Conservation (phyloP, 2,888 invertebrate genomes). For the Cataglyphis albicans region DNA sequence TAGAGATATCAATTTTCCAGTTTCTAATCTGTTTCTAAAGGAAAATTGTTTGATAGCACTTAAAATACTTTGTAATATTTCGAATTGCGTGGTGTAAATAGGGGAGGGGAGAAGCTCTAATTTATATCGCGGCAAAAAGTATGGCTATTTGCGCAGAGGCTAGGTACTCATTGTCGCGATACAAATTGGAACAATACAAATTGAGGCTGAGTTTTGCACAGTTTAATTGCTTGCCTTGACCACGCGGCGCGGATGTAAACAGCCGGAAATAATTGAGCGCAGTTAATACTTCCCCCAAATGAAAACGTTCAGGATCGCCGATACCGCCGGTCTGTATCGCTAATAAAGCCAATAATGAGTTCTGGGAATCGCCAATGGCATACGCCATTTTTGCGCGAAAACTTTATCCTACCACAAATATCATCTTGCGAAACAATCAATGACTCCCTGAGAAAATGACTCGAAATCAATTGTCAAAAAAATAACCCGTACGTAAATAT, state of each 20-base stretch:
- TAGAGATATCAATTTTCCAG: not conserved
- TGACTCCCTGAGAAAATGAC: not conserved
- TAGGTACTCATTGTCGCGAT: conserved; percentile 2
- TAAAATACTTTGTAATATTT: conserved; percentile 7
- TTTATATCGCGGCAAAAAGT: not conserved
- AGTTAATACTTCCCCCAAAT: conserved; percentile 8
- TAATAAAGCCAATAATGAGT: not conserved
- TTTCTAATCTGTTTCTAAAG: not conserved
- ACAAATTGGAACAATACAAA: conserved; percentile 28
- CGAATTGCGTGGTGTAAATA: not conserved
- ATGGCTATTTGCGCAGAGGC: not conserved
- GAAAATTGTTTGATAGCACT: not conserved
- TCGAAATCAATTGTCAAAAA: not conserved
- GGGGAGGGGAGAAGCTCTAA: not conserved
- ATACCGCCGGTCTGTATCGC: not conserved
- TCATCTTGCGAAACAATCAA: not conserved
- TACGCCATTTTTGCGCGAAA: conserved; percentile 7
- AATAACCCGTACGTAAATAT: not conserved
- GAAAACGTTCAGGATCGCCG: conserved; percentile 15
- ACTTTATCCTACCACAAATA: not conserved
- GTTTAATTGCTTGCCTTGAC: conserved; percentile 47
- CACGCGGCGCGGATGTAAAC: conserved; percentile 25
- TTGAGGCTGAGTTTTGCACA: conserved; percentile 23
- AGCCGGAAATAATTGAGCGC: conserved; percentile 22
- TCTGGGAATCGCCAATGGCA: not conserved